Evolutionary conservation across 2,888 invertebrate species (phyloP), one percentile per base, ranked within the genome.

Genomic region (Erannis defoliaria): DNA sequence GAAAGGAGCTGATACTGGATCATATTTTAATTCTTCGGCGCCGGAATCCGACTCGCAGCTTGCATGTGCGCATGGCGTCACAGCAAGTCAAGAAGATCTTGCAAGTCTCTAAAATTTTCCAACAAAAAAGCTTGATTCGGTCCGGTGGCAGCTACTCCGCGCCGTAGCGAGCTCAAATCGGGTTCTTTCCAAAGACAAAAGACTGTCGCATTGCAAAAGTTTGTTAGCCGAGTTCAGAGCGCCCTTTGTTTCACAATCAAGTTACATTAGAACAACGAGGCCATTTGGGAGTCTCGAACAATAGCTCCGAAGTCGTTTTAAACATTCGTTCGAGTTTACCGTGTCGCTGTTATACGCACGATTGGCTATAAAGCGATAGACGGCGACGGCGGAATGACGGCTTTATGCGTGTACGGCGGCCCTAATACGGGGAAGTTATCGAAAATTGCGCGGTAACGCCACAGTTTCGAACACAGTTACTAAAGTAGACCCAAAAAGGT

Each of bases 211-310:
- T 71, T 76, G 75, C 74, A 73, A 79, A 86, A 85, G 79, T 86
- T 83, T 81, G 80, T 81, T 78, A 77, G 73, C 62, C 62, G 74
- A 78, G 72, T 80, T 77, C 66, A 68, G 68, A 71, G 68, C 61
- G 67, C 71, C 83, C 76, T 86, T 87, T 88, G 87, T 88, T 83
- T 86, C 78, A 83, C 83, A 87, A 87, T 86, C 83, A 80, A 84
- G 84, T 85, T 86, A 86, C 85, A 85, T 84, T 83, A 81, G 81
- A 80, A 79, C 77, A 77, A 78, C 77, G 81, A 74, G 67, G 74
- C 78, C 77, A 78, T 81, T 80, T 76, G 76, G 69, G 77, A 80
- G 74, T 75, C 70, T 72, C 64, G 72, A 79, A 86, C 86, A 88
- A 86, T 85, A 78, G 81, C 76, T 67, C 74, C 70, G 74, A 79